These are phyloP conservation scores for Tokudaia tokunoshimensis DNA, from an alignment of 2,797 vertebrate genomes.

Conservation along the genomic window DNA sequence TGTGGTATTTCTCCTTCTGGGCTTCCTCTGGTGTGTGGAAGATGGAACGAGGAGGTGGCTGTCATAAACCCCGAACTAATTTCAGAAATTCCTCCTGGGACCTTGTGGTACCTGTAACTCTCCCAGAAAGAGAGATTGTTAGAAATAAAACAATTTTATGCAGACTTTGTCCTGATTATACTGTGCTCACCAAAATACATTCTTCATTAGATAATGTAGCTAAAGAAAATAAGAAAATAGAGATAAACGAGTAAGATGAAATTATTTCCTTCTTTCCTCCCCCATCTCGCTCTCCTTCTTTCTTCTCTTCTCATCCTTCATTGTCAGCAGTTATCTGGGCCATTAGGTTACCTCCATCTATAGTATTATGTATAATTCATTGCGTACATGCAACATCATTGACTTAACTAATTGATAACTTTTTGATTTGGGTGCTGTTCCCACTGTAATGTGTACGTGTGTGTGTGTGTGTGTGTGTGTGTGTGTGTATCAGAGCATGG, in stretches of 20 bases:
- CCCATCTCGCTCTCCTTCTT: not conserved
- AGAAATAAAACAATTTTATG: not conserved
- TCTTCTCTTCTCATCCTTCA: not conserved
- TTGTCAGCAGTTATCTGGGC: not conserved
- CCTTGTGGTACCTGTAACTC: not conserved
- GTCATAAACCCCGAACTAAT: not conserved
- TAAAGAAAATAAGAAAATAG: slow-evolving; percentile 37
- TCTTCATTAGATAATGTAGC: slow-evolving; percentile 9
- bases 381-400: not conserved
- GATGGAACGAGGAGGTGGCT: not conserved
- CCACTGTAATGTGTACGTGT: not conserved
- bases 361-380: not conserved
- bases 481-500: too few relatives aligned
- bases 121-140: not conserved
- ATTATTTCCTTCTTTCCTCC: not conserved
- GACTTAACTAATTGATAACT: not conserved
- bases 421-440: not conserved
- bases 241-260: slow-evolving; percentile 19
- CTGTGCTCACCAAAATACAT: not conserved
- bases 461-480: not conserved
- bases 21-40: not conserved
- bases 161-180: not conserved
- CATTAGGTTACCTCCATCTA: not conserved
- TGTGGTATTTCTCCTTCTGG: not conserved
- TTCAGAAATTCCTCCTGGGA: not conserved